phyloP scores from a whole-genome alignment of 35 echinoderm and acorn worm species.

The Apostichopus californicus region DNA sequence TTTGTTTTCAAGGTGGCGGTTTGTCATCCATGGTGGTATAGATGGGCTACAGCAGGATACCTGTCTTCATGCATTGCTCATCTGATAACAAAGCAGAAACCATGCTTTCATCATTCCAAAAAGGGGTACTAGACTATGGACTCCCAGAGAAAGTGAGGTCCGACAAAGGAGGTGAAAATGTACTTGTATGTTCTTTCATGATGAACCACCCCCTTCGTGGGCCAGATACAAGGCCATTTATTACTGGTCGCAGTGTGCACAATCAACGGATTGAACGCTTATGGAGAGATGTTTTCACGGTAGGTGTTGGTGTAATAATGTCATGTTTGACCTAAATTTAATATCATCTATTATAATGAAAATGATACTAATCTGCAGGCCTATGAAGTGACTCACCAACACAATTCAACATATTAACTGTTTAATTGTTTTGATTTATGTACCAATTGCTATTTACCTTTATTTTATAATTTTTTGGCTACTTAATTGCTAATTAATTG shows the following conservation, averaged over 20 bases:
- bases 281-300: background rate
- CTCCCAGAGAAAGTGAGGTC: constrained; percentile 55
- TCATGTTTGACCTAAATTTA: no score
- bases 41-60: constrained; percentile 57
- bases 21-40: constrained; percentile 74
- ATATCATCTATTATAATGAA: no score
- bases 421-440: no score
- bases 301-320: background rate
- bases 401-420: no score
- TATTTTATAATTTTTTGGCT: no score
- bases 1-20: constrained; percentile 50
- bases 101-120: constrained; percentile 39
- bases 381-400: no score
- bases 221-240: constrained; percentile 33
- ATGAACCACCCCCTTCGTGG: constrained; percentile 43
- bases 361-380: no score
- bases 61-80: constrained; percentile 39
- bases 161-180: constrained; percentile 73
- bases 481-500: no score
- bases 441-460: no score
- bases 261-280: background rate
- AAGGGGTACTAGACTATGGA: constrained; percentile 39
- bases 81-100: constrained; percentile 53
- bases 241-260: background rate
- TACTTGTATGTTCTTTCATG: constrained; percentile 58